These are phyloP conservation scores for Mormoops blainvillei DNA, from an alignment of 2,113 vertebrate genomes.

Conservation along the genomic window DNA sequence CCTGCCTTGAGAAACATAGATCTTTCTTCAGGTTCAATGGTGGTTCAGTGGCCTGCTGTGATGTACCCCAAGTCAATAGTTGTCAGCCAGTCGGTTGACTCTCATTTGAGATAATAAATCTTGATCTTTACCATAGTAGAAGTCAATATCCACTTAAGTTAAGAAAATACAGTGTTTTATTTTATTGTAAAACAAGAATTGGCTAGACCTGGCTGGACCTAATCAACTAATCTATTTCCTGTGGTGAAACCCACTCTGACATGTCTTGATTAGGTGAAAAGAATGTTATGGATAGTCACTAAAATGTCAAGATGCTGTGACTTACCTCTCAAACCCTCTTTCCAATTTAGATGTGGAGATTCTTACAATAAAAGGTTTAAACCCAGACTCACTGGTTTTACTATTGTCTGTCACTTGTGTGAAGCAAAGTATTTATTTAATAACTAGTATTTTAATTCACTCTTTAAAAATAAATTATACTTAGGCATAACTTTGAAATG, in stretches of 20 bases:
- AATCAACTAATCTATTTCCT: conserved; percentile 36
- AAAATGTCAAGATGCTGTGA: background rate
- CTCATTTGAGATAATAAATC: conserved; percentile 70
- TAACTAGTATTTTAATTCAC: background rate
- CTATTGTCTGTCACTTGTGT: background rate
- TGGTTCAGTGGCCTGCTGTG: conserved; percentile 45
- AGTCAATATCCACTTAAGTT: conserved; percentile 72
- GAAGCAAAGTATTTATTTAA: background rate
- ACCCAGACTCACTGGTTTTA: background rate
- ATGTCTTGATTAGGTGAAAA: background rate
- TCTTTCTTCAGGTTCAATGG: conserved; percentile 7
- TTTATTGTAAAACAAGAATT: conserved; percentile 59
- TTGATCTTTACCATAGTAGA: conserved; percentile 52
- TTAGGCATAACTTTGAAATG: background rate
- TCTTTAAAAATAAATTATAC: background rate
- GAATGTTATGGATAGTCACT: background rate
- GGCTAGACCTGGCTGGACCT: background rate
- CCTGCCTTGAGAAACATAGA: background rate
- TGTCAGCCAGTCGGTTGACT: conserved; percentile 50
- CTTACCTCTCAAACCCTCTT: background rate
- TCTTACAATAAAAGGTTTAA: background rate
- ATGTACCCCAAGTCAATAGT: conserved; percentile 33
- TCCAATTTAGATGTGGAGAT: background rate
- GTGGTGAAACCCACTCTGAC: background rate
- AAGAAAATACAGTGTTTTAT: conserved; percentile 69